Evolutionary conservation across 2,113 vertebrate species (phyloP).

Genomic region (Aplodontia rufa): DNA sequence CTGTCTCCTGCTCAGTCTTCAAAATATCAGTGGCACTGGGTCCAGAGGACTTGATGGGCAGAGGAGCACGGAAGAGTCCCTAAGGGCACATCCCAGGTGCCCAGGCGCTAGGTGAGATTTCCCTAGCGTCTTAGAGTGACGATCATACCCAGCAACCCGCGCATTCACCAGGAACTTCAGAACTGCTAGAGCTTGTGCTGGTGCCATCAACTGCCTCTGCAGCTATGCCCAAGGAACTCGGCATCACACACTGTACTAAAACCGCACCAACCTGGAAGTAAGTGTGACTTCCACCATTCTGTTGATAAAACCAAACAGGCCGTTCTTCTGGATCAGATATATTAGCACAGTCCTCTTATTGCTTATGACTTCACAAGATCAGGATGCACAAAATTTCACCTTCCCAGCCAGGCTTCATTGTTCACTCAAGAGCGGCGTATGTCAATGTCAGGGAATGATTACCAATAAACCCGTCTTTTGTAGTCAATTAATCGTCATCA

Average conservation of each 20-base stretch:
- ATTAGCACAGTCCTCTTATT: accelerated
- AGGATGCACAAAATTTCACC: not conserved
- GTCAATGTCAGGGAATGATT: not conserved
- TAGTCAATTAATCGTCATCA: not conserved
- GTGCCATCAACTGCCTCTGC: too few relatives aligned
- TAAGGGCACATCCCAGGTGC: accelerated
- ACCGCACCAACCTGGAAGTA: not conserved
- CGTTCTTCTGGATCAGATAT: not conserved
- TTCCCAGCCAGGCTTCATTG: not conserved
- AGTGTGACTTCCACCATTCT: not conserved
- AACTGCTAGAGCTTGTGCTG: not conserved
- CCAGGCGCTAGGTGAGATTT: not conserved
- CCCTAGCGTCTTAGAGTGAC: not conserved
- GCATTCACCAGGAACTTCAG: not conserved
- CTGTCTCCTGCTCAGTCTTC: not conserved
- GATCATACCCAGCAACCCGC: not conserved
- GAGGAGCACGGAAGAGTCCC: not conserved
- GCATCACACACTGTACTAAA: not conserved
- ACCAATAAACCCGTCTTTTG: not conserved
- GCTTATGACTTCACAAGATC: not conserved
- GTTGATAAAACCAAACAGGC: not conserved
- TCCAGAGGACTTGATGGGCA: not conserved
- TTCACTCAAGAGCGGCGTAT: not conserved
- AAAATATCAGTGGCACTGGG: accelerated
- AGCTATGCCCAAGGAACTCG: not conserved